phyloP scores from a whole-genome alignment of 1,140 invertebrate species.

The Ips nitidus region DNA sequence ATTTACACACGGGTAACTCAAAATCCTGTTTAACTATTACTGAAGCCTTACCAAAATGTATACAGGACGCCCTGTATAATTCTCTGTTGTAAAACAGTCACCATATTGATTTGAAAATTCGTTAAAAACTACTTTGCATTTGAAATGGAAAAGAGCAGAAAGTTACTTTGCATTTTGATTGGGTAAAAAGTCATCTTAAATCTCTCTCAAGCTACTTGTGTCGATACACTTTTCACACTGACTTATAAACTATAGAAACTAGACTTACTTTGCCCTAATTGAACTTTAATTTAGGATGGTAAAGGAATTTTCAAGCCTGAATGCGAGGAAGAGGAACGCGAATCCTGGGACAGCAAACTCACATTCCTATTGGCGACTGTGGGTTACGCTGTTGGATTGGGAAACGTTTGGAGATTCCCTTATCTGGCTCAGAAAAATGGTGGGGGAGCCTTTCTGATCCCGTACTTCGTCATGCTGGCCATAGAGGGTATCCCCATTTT shows the following conservation, averaged over 20 bases:
- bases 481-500: constrained; percentile 94
- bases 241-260: too few species aligned
- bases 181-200: too few species aligned
- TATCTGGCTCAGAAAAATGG: constrained; percentile 92
- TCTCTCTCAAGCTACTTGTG: too few species aligned
- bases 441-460: constrained; percentile 91
- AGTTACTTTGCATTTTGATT: too few species aligned
- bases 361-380: constrained; percentile 89
- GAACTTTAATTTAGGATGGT: constrained; percentile 29
- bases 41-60: too few species aligned
- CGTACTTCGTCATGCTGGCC: constrained; percentile 90
- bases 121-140: too few species aligned
- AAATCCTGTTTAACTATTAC: too few species aligned
- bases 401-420: constrained; percentile 93
- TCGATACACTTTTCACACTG: too few species aligned
- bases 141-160: too few species aligned
- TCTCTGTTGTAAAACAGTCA: too few species aligned
- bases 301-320: constrained; percentile 67
- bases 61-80: too few species aligned
- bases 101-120: too few species aligned
- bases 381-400: constrained; percentile 88
- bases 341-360: constrained; percentile 92
- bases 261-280: background rate
- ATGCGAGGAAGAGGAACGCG: constrained; percentile 76
- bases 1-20: background rate